Conservation (phyloP, 2,797 vertebrate genomes). For the Danionella dracula region DNA sequence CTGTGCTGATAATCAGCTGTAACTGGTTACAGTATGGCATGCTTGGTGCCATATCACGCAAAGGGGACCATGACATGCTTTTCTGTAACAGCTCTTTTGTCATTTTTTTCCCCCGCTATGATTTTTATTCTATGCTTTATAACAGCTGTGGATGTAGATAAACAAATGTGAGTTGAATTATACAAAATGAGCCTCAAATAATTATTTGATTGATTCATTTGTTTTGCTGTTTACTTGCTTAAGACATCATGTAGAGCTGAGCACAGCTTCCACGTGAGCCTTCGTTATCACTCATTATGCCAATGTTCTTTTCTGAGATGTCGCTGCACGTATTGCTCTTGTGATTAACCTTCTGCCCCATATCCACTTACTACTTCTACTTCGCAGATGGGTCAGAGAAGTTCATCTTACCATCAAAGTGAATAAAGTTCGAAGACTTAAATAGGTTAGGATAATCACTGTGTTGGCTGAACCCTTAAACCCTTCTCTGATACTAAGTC, state of each 20-base stretch:
- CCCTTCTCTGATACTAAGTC: background rate
- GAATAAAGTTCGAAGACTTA: constrained; percentile 8
- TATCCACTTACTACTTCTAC: constrained; percentile 8
- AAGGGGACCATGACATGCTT: background rate
- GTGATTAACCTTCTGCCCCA: background rate
- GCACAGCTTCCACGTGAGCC: background rate
- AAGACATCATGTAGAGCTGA: background rate
- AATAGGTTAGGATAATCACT: constrained; percentile 19
- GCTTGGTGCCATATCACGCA: background rate
- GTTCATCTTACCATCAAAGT: background rate
- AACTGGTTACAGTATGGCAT: background rate
- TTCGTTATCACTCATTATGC: background rate
- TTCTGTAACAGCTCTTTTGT: background rate
- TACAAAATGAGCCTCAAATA: no score
- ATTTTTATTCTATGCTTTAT: background rate
- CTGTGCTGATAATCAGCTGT: constrained; percentile 28
- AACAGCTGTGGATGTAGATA: no score
- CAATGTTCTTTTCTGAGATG: background rate
- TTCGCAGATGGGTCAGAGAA: background rate
- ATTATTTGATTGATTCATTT: no score
- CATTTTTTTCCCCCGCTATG: background rate
- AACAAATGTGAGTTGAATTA: no score
- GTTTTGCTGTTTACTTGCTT: no score
- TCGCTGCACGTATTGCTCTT: background rate
- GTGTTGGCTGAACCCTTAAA: background rate